These are phyloP conservation scores for Vanacampus margaritifer DNA, from an alignment of 2,113 vertebrate species.

Conservation along the genomic window DNA sequence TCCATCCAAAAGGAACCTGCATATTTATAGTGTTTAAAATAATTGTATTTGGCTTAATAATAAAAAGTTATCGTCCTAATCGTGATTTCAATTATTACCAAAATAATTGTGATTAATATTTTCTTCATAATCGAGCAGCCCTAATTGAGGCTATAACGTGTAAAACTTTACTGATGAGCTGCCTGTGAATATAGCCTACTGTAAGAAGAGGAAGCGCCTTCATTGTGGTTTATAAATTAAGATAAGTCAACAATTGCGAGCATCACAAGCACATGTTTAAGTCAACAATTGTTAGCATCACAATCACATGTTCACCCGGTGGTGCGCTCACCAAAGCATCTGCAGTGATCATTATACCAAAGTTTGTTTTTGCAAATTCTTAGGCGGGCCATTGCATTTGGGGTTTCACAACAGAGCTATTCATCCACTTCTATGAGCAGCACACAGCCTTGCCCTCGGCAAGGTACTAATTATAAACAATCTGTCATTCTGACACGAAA, in stretches of 20 bases:
- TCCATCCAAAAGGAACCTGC: no score
- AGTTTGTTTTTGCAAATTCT: conserved; percentile 16
- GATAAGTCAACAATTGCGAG: conserved; percentile 29
- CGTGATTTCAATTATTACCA: no score
- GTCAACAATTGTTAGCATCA: conserved; percentile 23
- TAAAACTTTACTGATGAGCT: no score
- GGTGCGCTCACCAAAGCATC: conserved; percentile 2
- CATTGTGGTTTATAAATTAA: not conserved
- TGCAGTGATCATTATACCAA: conserved; percentile 2
- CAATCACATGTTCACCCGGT: conserved; percentile 10
- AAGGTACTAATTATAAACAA: conserved; percentile 2
- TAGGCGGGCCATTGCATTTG: conserved; percentile 16
- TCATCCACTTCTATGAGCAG: conserved; percentile 15
- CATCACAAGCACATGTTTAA: conserved; percentile 4
- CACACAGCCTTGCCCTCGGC: not conserved
- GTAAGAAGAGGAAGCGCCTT: not conserved
- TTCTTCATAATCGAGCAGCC: no score
- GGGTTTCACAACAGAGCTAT: conserved; percentile 35
- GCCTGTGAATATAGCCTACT: not conserved
- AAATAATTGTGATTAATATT: no score
- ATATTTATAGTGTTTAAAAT: no score
- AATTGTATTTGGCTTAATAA: no score
- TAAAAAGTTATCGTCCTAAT: no score
- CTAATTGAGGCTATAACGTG: no score
- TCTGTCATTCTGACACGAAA: not conserved